Evolutionary conservation across 2,888 invertebrate species (phyloP).

Genomic region (Tenthredo amoena): DNA sequence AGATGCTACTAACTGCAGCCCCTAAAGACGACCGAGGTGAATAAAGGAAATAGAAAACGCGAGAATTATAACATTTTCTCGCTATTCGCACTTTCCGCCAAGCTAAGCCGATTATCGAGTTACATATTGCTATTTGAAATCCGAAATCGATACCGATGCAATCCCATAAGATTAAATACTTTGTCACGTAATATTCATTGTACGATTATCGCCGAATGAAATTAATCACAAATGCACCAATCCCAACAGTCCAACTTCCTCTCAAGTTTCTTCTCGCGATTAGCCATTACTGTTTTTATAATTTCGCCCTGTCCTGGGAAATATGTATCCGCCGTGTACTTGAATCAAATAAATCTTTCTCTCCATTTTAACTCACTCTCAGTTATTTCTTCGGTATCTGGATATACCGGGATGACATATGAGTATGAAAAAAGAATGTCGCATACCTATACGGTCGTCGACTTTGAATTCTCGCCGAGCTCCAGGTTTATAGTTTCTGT

Average conservation of each 20-base stretch:
- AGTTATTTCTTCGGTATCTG: neutral
- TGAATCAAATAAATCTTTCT: neutral
- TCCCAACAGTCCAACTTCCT: neutral
- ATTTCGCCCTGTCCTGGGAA: neutral
- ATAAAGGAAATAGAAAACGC: constrained; percentile 27
- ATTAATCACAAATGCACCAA: too few relatives aligned
- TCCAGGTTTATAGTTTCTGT: neutral
- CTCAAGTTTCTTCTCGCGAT: neutral
- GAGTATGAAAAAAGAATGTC: neutral
- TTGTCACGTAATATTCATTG: too few relatives aligned
- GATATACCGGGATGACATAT: neutral
- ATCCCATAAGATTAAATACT: too few relatives aligned
- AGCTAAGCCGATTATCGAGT: neutral
- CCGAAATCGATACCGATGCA: too few relatives aligned
- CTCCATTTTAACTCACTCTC: neutral
- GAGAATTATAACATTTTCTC: constrained; percentile 9
- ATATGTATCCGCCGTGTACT: neutral
- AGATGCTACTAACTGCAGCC: constrained; percentile 69
- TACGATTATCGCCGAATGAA: too few relatives aligned
- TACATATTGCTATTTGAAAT: too few relatives aligned
- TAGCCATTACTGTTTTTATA: neutral
- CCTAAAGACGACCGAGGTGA: constrained; percentile 20
- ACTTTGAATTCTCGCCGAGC: constrained; percentile 9
- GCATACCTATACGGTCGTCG: neutral
- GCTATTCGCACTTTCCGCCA: neutral